Conservation (phyloP, 30 jellyfish, hydroid and myxozoan genomes). For the Chrysaora quinquecirrha region DNA sequence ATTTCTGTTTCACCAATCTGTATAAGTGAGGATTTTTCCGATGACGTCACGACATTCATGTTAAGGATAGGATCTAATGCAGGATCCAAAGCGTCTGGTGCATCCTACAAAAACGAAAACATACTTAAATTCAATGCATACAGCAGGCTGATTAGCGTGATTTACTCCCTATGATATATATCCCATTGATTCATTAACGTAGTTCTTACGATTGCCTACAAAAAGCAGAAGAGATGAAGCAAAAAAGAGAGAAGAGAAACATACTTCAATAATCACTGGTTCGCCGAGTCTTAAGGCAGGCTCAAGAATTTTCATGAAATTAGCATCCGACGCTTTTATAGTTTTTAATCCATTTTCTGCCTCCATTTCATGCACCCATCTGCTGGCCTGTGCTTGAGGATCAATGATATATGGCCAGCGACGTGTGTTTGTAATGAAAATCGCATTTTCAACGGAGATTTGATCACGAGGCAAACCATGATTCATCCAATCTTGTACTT, state of each 20-base stretch:
- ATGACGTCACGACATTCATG: conserved; percentile 36
- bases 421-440: conserved; percentile 55
- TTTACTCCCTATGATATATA: no score
- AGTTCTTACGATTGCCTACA: no score
- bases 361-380: conserved; percentile 76
- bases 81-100: conserved; percentile 70
- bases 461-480: conserved; percentile 86
- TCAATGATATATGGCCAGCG: conserved; percentile 89
- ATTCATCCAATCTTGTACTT: conserved; percentile 80
- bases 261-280: conserved; percentile 84
- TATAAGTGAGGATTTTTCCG: conserved; percentile 23
- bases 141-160: no score
- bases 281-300: conserved; percentile 84
- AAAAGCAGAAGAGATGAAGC: no score
- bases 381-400: conserved; percentile 88
- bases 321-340: conserved; percentile 67
- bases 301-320: conserved; percentile 76
- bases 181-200: no score
- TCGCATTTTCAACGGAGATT: conserved; percentile 83
- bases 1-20: conserved; percentile 77
- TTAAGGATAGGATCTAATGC: conserved; percentile 78
- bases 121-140: no score
- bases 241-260: no score
- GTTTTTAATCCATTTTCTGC: conserved; percentile 56
- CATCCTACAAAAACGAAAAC: conserved; percentile 46